These are phyloP conservation scores for Nephotettix cincticeps DNA, from an alignment of 1,140 invertebrate species.

Conservation along the genomic window DNA sequence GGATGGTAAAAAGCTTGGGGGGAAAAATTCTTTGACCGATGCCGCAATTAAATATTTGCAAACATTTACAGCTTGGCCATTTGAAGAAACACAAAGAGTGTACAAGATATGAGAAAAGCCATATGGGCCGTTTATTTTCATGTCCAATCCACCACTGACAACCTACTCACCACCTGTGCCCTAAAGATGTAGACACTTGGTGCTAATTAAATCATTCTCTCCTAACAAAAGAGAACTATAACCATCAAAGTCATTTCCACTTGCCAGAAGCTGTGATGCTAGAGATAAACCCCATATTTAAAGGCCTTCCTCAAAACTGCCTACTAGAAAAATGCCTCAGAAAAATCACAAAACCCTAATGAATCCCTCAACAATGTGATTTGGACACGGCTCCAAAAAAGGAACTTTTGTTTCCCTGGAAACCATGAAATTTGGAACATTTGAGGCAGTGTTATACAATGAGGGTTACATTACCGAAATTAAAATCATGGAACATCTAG, in stretches of 20 bases:
- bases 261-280: constrained; percentile 2
- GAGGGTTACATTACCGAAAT: not conserved
- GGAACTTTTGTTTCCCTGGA: not conserved
- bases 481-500: not conserved
- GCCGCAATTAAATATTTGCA: not conserved
- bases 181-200: not conserved
- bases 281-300: not conserved
- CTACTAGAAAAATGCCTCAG: not conserved
- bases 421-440: not conserved
- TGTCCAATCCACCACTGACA: not conserved
- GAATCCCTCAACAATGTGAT: constrained; percentile 11
- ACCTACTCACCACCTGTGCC: not conserved
- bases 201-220: not conserved
- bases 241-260: not conserved
- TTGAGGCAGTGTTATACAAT: not conserved
- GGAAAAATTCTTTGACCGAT: too few species aligned
- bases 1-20: too few species aligned
- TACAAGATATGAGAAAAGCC: not conserved
- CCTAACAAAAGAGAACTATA: not conserved
- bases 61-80: not conserved
- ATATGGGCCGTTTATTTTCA: not conserved
- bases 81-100: not conserved
- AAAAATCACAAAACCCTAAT: not conserved
- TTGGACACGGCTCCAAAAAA: not conserved
- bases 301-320: not conserved